Base-by-base conservation (phyloP, 92 coral and sea anemone species). In the Pocillopora grandis region DNA sequence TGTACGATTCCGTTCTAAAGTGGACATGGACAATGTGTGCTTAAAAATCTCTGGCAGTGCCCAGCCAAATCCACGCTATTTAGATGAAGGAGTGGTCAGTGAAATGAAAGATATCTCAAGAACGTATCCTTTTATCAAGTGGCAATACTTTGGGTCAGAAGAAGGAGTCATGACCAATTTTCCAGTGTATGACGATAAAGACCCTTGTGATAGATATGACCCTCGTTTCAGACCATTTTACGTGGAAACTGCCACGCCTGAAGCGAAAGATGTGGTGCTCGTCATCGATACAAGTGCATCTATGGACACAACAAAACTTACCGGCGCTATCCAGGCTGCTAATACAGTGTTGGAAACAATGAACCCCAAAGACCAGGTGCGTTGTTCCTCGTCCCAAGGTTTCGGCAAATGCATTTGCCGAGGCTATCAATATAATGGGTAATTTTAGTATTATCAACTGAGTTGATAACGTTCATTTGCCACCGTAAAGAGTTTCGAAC, bases 81-180 rank as follows among this genome's bases (percentile, higher is more conserved):
- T 89, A 20, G 57, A 80, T 5, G 86, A 74, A 0, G 58, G 56
- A 1, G 36, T 84, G 15, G 12, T 72, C 15, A 71, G 84, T 1
- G 86, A 76, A 52, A 87, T 87, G 89, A 87, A 71, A 52, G 80
- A 62, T 17, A 90, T 81, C 19, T 35, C 42, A 21, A 61, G 75
- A 36, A 42, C 80, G 13, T 59, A 87, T 61, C 85, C 93, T 11
- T 68, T 83, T 10, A 75, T 88, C 13, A 83, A 72, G 65, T 90
- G 93, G 93, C 93, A 90, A 75, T 90, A 87, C 71, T 90, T 90
- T 73, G 93, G 87, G 5, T 90, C 93, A 5, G 86, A 87, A 48
- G 80, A 90, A 59, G 93, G 93, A 15, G 63, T 87, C 11, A 8
- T 63, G 72, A 83, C 88, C 21, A 67, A 20, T 48, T 90, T 66